Conservation (phyloP, 2,113 vertebrate genomes). For the Melanerpes aurifrons region DNA sequence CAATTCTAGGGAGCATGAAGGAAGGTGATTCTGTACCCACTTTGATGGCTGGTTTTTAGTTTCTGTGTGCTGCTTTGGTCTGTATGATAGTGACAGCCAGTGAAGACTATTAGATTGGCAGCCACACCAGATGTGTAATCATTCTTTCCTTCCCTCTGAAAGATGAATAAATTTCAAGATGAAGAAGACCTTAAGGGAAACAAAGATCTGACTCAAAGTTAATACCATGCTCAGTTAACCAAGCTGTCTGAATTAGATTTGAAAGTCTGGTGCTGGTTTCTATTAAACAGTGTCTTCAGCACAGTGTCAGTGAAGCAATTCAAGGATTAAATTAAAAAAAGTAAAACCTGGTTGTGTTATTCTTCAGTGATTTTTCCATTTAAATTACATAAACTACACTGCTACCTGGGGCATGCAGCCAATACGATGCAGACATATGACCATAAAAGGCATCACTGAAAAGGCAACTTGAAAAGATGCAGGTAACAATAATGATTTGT, state of each 20-base stretch:
- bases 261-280: background rate
- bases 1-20: background rate
- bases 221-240: background rate
- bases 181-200: background rate
- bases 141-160: background rate
- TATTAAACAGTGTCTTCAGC: background rate
- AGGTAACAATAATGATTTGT: conserved; percentile 15
- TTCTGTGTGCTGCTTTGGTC: background rate
- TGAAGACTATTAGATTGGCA: background rate
- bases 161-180: background rate
- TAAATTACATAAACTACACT: background rate
- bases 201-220: background rate
- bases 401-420: background rate
- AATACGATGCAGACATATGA: background rate
- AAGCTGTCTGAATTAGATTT: background rate
- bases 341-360: background rate
- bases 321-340: background rate
- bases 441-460: background rate
- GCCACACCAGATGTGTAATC: background rate
- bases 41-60: background rate
- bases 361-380: background rate
- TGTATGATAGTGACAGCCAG: background rate
- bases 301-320: background rate
- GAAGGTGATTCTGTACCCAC: background rate
- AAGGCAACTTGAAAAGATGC: background rate